Evolutionary conservation across 2,797 vertebrate genomes (phyloP), one percentile per base, ranked within the genome.

Genomic region (Forpus xanthops): DNA sequence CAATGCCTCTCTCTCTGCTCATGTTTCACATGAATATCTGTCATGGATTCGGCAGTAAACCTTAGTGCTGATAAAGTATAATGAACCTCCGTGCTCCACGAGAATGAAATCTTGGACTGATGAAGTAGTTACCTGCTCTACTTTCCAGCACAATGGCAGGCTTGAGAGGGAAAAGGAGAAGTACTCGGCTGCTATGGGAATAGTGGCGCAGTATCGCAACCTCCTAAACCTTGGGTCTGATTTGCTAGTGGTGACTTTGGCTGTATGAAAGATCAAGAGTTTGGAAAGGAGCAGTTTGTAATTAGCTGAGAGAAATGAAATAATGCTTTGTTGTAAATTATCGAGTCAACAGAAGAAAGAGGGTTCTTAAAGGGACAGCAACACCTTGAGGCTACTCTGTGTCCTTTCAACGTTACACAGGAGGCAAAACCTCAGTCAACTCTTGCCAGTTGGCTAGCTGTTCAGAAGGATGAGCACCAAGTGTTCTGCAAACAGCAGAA

Each of bases 1-100:
- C 98, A 97, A 97, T 96, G 96, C 97, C 88, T 98, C 97, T 97
- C 97, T 98, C 98, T 95, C 96, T 65, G 97, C 98, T 98, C 98
- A 71, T 98, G 97, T 98, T 98, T 98, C 98, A 98, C 97, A 97
- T 64, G 68, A 98, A 97, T 98, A 97, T 98, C 97, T 98, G 98
- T 97, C 97, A 97, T 97, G 98, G 97, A 98, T 98, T 98, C 97
- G 67, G 97, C 97, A 96, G 97, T 98, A 98, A 98, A 98, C 98
- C 97, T 97, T 94, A 89, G 96, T 92, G 97, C 98, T 98, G 98
- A 98, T 98, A 98, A 98, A 98, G 96, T 93, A 97, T 98, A 98
- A 98, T 97, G 98, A 98, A 98, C 96, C 95, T 97, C 92, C 19
- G 80, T 93, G 97, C 96, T 98, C 94, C 81, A 87, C 0, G 33